phyloP scores from a whole-genome alignment of 2,113 vertebrate genomes.

The Melanocharis versteri region DNA sequence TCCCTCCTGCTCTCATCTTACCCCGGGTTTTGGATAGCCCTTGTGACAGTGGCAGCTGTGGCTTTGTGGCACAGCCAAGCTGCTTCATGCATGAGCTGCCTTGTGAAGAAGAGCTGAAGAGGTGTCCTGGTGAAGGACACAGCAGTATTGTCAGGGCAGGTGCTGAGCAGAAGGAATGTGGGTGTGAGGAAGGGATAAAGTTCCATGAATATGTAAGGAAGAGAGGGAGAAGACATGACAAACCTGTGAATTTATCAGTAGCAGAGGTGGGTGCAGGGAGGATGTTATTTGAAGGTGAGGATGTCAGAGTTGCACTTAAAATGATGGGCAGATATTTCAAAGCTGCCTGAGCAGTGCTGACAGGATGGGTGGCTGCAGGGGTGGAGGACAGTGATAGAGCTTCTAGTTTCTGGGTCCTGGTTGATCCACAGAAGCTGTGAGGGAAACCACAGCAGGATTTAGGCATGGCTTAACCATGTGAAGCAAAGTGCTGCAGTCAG shows the following conservation, averaged over 20 bases:
- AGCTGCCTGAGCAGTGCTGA: background rate
- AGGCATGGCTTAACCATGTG: background rate
- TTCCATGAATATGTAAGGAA: background rate
- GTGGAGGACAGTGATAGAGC: accelerated
- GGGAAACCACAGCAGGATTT: background rate
- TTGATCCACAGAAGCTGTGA: background rate
- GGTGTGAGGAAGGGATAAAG: background rate
- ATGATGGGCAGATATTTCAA: background rate
- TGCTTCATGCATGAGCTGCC: background rate
- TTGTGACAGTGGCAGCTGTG: background rate
- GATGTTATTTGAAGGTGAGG: background rate
- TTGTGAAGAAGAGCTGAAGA: background rate
- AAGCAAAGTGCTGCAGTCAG: background rate
- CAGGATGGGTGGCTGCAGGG: background rate
- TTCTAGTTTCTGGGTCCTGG: background rate
- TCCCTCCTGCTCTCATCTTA: background rate
- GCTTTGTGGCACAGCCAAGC: background rate
- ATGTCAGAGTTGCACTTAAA: background rate
- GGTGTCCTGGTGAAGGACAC: background rate
- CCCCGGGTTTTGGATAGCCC: background rate
- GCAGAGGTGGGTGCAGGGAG: background rate
- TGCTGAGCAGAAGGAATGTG: background rate
- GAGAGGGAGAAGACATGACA: background rate
- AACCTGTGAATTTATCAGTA: background rate
- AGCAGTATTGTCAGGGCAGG: background rate